Base-by-base conservation (phyloP, 2,888 invertebrate species). In the Agrenia bidenticulata region DNA sequence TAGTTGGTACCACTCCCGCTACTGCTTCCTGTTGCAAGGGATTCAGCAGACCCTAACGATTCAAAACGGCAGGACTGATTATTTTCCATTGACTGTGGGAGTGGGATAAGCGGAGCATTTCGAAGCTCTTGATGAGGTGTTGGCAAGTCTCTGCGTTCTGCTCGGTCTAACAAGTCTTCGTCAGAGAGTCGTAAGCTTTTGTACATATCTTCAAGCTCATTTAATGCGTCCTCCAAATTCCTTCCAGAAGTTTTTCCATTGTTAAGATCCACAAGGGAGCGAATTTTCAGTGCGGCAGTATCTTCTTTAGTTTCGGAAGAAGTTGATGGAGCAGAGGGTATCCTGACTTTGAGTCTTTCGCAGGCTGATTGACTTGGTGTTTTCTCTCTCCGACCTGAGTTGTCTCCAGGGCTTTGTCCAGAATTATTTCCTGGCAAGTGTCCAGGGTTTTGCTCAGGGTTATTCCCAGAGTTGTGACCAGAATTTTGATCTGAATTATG, bases 151-250 rank as follows among this genome's bases (percentile, higher is more conserved):
- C 90, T 83, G 66, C 88, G 84, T 79, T 90, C 90, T 13, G 90
- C 90, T 77, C 90, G 84, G 78, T 90, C 90, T 59, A 91, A 79
- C 64, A 91, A 83, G 80, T 90, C 89, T 79, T 90, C 90, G 78
- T 92, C 92, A 0, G 88, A 89, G 58, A 93, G 82, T n/a, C 88
- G 87, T 63, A 94, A 83, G 77, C 91, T 92, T 76, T 92, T 90
- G 78, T 92, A 91, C 55, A 55, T 55, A n/a, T 89, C 89, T 82
- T 94, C 94, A 62, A 94, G 80, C 80, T 94, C 94, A 77, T 88
- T 88, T 24, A 94, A 84, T 60, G 94, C 94, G 78, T 94, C 92
- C 78, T 92, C 92, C 42, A 92, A 83, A 79, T 92, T 92, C 59
- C 67, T 74, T 45, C 74, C 74, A 7, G 73, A 70, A 50, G 67